Evolutionary conservation across 30 jellyfish, hydroid and myxozoan species (phyloP), one percentile per base, ranked within the genome.

Genomic region (Pseudorhiza aurosa): DNA sequence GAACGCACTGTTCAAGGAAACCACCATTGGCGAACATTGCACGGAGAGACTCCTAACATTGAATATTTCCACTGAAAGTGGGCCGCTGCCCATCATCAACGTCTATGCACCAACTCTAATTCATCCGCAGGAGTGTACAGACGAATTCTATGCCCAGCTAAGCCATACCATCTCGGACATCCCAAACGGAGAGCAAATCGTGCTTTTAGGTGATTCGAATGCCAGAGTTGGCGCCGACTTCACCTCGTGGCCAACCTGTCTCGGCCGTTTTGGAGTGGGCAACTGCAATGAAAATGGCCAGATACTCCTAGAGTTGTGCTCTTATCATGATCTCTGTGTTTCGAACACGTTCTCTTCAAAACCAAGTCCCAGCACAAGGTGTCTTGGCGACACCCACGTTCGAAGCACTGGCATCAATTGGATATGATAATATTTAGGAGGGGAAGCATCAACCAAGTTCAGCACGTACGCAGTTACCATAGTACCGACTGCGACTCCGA

Each of bases 401-500:
- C 90, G 1, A 17, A 60, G 2, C 72, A 42, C 56, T 78, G 84
- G 86, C 90, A 60, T 36, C 90, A 78, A n/a, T 72, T 78, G 49
- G 90, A 78, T 21, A 8, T 51, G 12, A 22, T 55, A 25, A 17
- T 75, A 30, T 21, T 60, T 58, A n/a, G 90, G 55, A 25, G 49
- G 10, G 8, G 4, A 1, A 5, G 1, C 0, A 49, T 49, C 8
- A 31, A 19, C 32, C 6, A 26, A 9, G 27, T 53, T 12, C 72
- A n/a, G 10, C 11, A 8, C 67, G 32, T 47, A 1, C 85, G 88
- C 64, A 47, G 51, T 17, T 74, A 53, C 25, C 87, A 74, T 24
- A 74, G 87, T 74, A 86, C 89, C 2, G 86, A 58, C 18, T 57
- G 87, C 71, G 85, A 76, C 68, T n/a, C 87, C 5, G 72, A 58